Conservation (phyloP, 2,113 vertebrate genomes). For the Tachysurus fulvidraco region DNA sequence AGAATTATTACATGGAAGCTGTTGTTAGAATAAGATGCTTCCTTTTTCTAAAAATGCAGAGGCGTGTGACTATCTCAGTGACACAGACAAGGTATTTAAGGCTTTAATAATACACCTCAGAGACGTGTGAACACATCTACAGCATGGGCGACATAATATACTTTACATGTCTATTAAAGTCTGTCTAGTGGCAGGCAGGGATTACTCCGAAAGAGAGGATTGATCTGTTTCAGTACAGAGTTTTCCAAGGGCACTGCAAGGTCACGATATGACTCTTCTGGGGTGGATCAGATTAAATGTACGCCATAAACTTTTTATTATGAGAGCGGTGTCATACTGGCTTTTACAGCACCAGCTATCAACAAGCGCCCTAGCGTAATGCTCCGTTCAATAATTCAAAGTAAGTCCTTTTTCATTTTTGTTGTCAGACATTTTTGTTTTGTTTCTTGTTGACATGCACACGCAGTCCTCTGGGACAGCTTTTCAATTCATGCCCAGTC, state of each 20-base stretch:
- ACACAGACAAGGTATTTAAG: slow-evolving; percentile 9
- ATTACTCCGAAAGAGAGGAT: slow-evolving; percentile 22
- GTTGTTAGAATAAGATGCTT: not conserved
- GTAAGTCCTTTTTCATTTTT: slow-evolving; percentile 39
- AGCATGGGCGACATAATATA: slow-evolving; percentile 22
- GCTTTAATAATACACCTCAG: slow-evolving; percentile 33
- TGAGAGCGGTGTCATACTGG: slow-evolving; percentile 18
- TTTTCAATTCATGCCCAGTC: slow-evolving; percentile 28
- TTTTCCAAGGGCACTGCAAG: slow-evolving; percentile 33
- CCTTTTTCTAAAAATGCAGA: slow-evolving; percentile 19
- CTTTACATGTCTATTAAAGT: slow-evolving; percentile 37
- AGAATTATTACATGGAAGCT: not conserved
- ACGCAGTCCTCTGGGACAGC: slow-evolving; percentile 20
- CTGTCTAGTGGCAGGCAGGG: slow-evolving; percentile 33
- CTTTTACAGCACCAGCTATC: slow-evolving; percentile 29
- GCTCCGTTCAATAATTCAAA: slow-evolving; percentile 44
- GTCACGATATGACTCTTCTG: slow-evolving; percentile 29
- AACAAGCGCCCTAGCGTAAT: slow-evolving; percentile 18
- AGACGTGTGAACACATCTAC: slow-evolving; percentile 30
- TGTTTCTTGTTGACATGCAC: slow-evolving; percentile 31
- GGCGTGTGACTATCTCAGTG: slow-evolving; percentile 3
- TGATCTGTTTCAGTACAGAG: slow-evolving; percentile 9
- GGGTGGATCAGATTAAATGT: slow-evolving; percentile 34
- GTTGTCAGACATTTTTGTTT: slow-evolving; percentile 42
- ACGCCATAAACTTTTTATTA: slow-evolving; percentile 37